These are phyloP conservation scores for Euura lappo DNA, from an alignment of 1,140 invertebrate species.

Conservation along the genomic window DNA sequence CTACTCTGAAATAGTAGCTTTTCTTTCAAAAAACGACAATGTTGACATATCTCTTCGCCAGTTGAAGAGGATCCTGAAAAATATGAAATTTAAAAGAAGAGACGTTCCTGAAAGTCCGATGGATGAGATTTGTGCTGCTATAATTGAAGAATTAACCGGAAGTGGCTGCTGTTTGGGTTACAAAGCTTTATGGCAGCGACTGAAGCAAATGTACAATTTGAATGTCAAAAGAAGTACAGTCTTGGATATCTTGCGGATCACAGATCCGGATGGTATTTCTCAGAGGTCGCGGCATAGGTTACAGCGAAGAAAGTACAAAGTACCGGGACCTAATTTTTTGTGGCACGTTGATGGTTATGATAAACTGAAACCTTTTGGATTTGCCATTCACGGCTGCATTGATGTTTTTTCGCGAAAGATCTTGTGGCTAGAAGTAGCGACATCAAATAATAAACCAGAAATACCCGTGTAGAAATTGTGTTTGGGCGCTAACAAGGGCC, in stretches of 20 bases:
- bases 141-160: constrained; percentile 16
- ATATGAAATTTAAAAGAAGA: not conserved
- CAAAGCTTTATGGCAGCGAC: constrained; percentile 11
- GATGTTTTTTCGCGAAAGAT: constrained; percentile 42
- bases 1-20: constrained; percentile 9
- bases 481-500: not conserved
- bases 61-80: not conserved
- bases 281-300: constrained; percentile 15
- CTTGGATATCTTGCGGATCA: constrained; percentile 15
- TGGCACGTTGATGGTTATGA: constrained; percentile 48
- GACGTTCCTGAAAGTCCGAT: not conserved
- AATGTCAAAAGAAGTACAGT: constrained; percentile 19
- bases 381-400: constrained; percentile 40
- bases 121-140: constrained; percentile 9
- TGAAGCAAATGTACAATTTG: constrained; percentile 16
- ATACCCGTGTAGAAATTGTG: no score
- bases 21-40: not conserved
- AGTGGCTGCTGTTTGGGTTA: constrained; percentile 19
- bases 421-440: constrained; percentile 36
- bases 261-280: constrained; percentile 23
- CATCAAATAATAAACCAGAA: constrained; percentile 34
- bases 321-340: constrained; percentile 36
- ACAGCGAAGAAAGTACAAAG: constrained; percentile 28
- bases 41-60: constrained; percentile 6
- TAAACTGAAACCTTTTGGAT: constrained; percentile 43